Evolutionary conservation across 2,113 vertebrate species (phyloP).

Genomic region (Hemicordylus capensis): DNA sequence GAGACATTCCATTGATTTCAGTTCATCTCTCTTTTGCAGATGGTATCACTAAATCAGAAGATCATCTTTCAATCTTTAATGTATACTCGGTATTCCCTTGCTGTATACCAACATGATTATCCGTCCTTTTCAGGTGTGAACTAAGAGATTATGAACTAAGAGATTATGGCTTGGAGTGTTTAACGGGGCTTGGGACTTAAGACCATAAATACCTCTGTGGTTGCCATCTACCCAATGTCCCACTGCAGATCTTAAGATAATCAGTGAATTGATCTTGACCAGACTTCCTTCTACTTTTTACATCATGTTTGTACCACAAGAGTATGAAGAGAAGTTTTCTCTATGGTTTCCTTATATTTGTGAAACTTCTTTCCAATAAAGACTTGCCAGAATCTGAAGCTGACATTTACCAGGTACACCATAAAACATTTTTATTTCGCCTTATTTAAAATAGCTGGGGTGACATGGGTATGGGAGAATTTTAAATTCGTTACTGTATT

Average conservation of each 20-base stretch:
- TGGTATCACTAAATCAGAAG: background rate
- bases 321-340: background rate
- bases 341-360: background rate
- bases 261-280: background rate
- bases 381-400: background rate
- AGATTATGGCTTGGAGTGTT: background rate
- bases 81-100: background rate
- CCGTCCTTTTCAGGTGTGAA: background rate
- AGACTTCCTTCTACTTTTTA: background rate
- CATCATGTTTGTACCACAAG: background rate
- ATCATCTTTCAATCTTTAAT: background rate
- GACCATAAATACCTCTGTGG: background rate
- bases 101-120: background rate
- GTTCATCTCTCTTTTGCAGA: background rate
- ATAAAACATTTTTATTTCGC: background rate
- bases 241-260: background rate
- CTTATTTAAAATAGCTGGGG: background rate
- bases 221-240: background rate
- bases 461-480: background rate
- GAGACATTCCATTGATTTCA: background rate
- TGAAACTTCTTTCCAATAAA: background rate
- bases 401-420: background rate
- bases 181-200: background rate
- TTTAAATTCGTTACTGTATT: background rate
- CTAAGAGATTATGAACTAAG: background rate